phyloP scores from a whole-genome alignment of 2,113 vertebrate species.

The Mesocricetus auratus region DNA sequence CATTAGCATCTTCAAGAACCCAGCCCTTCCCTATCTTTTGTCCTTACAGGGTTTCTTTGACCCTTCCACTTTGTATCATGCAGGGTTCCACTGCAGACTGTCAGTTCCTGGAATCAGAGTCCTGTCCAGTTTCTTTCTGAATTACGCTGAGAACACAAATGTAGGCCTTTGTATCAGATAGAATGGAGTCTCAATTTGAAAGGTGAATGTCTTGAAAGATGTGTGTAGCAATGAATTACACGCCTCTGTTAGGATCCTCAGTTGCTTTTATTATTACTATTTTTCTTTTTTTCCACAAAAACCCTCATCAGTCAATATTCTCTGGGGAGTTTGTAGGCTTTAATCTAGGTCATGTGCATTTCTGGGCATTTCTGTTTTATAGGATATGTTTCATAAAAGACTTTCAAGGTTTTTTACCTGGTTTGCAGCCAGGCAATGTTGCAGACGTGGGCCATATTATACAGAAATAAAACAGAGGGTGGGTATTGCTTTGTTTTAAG shows the following conservation, averaged over 20 bases:
- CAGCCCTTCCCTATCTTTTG: slow-evolving; percentile 16
- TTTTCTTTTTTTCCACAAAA: not conserved
- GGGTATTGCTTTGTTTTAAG: not conserved
- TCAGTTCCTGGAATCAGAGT: not conserved
- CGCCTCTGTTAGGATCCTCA: not conserved
- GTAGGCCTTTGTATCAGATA: not conserved
- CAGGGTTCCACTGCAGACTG: not conserved
- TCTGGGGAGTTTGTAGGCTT: slow-evolving; percentile 22
- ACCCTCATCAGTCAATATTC: not conserved
- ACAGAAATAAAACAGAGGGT: not conserved
- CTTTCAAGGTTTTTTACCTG: not conserved
- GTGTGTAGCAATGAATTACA: not conserved
- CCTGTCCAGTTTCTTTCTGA: not conserved
- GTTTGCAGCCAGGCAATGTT: not conserved
- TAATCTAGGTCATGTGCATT: not conserved
- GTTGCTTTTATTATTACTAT: not conserved
- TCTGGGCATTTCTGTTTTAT: not conserved
- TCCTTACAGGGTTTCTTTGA: not conserved
- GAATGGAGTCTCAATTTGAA: not conserved
- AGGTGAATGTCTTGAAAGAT: not conserved
- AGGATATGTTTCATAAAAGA: not conserved
- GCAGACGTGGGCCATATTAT: not conserved
- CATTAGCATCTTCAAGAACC: not conserved
- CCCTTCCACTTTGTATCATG: not conserved
- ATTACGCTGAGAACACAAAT: not conserved